Base-by-base conservation (phyloP, 2,797 vertebrate species). In the Falco columbarius region DNA sequence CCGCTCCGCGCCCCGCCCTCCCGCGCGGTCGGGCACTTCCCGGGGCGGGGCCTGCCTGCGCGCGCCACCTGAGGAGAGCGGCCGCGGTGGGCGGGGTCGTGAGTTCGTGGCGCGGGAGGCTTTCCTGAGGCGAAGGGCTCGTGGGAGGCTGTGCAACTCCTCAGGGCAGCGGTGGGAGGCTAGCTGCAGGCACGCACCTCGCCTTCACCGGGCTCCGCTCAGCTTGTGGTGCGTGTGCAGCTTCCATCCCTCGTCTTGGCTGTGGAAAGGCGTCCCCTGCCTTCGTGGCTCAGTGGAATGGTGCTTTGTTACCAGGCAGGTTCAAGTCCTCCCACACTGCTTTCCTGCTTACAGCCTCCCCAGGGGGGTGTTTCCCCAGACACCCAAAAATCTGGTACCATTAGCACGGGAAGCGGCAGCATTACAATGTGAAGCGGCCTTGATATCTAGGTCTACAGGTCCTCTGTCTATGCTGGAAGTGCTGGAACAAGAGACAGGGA, bases 31-130 rank as follows among this genome's bases (percentile, higher is more conserved):
- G 3, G 32, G 40, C 34, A 8, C 17, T 23, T 21, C 13, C 12
- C 4, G 19, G 19, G 46, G 40, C 14, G 20, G 34, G 66, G 34
- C 4, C 40, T 27, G n/a, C 1, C 6, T 4, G 4, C 29, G 3
- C 15, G 52, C 19, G 12, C 54, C 4, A 3, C 42, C n/a, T 68
- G 14, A 55, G 18, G 44, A 12, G 20, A 9, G 24, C 3, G 10
- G 20, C 6, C 0, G 27, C 1, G 44, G 29, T 8, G 9, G 44
- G 71, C 1, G 27, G 12, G 10, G 0, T 22, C 4, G 8, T 5
- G 51, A 1, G 17, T 1, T 1, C 12, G 7, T 0, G 6, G 29
- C 0, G 8, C 0, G 2, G 20, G 2, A 2, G 16, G 18, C 2
- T 5, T 4, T 44, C 17, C 9, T 0, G 13, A 17, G 20, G 32